Base-by-base conservation (phyloP, 2,113 vertebrate genomes). In the Microcebus ravelobensis region DNA sequence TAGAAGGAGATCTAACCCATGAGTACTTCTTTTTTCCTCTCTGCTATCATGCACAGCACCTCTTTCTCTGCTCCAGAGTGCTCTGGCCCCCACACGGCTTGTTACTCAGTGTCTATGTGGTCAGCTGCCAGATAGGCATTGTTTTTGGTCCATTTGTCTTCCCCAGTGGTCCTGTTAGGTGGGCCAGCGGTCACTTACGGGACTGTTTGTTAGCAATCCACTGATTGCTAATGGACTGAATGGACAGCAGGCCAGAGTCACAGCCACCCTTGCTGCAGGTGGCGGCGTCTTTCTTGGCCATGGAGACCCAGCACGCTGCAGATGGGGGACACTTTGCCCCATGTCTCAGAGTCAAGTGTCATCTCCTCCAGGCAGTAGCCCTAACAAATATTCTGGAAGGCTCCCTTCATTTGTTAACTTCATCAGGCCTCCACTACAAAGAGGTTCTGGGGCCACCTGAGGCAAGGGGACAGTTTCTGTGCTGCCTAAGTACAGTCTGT, bases 111-210 rank as follows among this genome's bases (percentile, higher is more conserved):
- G 1, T 52, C 87, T 17, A 8, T 23, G 13, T 36, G 0, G 3
- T 45, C 45, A 45, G 45, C 45, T 45, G 45, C 45, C 45, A 25
- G 39, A 48, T 0, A 0, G 50, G 65, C 5, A 5, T 34, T 27
- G 1, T 29, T 89, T 73, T 87, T 45, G 67, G 42, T 74, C 59
- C 31, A 6, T 8, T 11, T 45, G 34, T 39, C 18, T 23, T 90
- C 63, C 86, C 18, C 65, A 29, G 70, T 17, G 65, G 18, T 12
- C 92, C 21, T 63, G 34, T 48, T 36, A 59, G 55, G 15, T 59
- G 15, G 63, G 45, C 52, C 2, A 52, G n/a, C 11, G 13, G 1
- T 67, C 67, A 73, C 48, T 84, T 67, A 31, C 2, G 0, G 29
- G 20, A 55, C 29, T 63, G 25, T 57, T 87, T 57, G 42, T 63